Base-by-base conservation (phyloP, 2,113 vertebrate species). In the Maccullochella peelii region DNA sequence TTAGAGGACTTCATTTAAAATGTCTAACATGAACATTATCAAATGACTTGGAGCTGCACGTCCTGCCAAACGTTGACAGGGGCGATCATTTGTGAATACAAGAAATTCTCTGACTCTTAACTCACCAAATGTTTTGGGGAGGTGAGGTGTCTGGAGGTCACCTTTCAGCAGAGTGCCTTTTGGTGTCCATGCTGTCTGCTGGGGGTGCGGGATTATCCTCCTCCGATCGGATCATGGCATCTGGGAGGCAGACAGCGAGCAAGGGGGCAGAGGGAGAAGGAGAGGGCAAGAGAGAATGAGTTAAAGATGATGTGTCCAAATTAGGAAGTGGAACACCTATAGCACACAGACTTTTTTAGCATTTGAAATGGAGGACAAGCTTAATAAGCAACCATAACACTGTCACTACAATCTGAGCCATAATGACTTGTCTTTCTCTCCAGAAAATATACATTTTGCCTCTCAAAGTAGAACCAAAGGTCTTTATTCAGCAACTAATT, bases 101-200 rank as follows among this genome's bases (percentile, higher is more conserved):
- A 47, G 52, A 55, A 30, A 84, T 83, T 44, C 57, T 79, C 27
- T 79, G 42, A 63, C 59, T 71, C 71, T 90, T 79, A 72, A 91
- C 92, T 94, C 85, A 94, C 94, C 94, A 92, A 92, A 91, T 61
- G 82, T 77, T 94, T 89, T 55, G 79, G 80, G 89, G 86, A 91
- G 90, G 88, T 77, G 86, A 79, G 91, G 77, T 81, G 86, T 90
- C 83, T 87, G 86, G 89, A 94, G 91, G 94, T 94, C 92, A 94
- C 91, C 93, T 94, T 91, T 93, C 89, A 93, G 93, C 90, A 1
- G 78, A 76, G 83, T 59, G 90, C 82, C 77, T 89, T 77, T 87
- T 55, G 90, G 94, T 87, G 89, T 91, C 84, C 85, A 89, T 80
- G 87, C 72, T 40, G 84, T 91, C 82, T 75, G 72, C 89, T 73